These are phyloP conservation scores for Theristicus caerulescens DNA, from an alignment of 2,113 vertebrate genomes.

Conservation along the genomic window DNA sequence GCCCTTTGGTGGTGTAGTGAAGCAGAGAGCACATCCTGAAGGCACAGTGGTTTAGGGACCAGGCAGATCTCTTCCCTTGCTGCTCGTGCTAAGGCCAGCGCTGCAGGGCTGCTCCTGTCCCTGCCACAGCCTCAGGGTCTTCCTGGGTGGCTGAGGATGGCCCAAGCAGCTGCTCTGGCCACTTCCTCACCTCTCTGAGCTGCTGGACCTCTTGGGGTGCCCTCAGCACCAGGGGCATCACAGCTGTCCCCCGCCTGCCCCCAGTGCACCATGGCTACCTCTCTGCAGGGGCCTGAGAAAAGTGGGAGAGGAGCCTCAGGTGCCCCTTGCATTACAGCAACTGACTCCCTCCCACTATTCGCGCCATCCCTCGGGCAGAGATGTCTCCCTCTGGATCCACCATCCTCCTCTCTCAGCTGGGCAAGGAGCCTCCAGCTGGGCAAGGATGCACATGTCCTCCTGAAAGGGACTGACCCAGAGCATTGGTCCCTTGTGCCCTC, in stretches of 20 bases:
- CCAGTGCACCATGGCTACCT: too few species aligned
- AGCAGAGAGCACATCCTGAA: neutral
- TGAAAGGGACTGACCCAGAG: neutral
- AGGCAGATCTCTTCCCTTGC: neutral
- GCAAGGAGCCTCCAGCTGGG: neutral
- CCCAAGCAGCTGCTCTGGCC: neutral
- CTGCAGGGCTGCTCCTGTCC: neutral
- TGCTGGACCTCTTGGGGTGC: neutral
- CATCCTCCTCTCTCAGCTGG: neutral
- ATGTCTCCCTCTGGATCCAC: neutral
- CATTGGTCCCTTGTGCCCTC: fast-evolving
- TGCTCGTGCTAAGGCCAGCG: neutral
- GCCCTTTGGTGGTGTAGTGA: neutral
- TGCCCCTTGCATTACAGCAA: neutral
- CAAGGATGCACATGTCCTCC: neutral
- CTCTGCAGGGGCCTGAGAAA: neutral
- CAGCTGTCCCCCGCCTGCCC: neutral
- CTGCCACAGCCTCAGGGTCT: neutral
- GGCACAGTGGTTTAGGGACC: neutral
- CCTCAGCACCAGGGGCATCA: neutral
- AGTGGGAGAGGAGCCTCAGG: neutral
- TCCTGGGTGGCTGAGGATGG: fast-evolving
- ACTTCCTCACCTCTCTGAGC: neutral
- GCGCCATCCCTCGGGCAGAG: fast-evolving
- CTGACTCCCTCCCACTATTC: neutral